Evolutionary conservation across 2,888 invertebrate species (phyloP), one percentile per base, ranked within the genome.

Genomic region (Dasypogon diadema): DNA sequence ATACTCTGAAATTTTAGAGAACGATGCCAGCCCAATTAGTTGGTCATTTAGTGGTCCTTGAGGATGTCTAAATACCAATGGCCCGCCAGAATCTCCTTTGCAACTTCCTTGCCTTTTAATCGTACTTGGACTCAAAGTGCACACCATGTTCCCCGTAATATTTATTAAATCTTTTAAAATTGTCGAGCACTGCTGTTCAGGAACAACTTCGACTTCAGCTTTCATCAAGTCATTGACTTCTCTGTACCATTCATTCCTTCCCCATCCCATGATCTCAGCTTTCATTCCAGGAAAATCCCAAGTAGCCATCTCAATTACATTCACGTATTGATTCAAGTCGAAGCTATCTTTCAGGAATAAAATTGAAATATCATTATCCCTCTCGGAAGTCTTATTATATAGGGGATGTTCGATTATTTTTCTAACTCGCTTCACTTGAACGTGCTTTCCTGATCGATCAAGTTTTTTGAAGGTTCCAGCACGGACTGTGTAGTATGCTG

Each of bases 71-170:
- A n/a, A 16, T 2, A 54, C 12, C 54, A 54, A 3, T 5, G 54
- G 54, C 2, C 54, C 54, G 2, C 54, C 54, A 5, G 54, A 54
- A 54, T 54, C 54, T 54, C 54, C 54, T 22, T 8, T 54, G 21
- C 54, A 54, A 21, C 5, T 12, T 2, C 54, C 54, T 12, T 18
- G 18, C n/a, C n/a, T n/a, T n/a, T n/a, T n/a, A n/a, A n/a, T n/a
- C 18, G 1, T 2, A 54, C 3, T 1, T 4, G 16, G 1, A 21
- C 22, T 22, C 3, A 10, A 16, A 18, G 8, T 12, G 12, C 54
- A 54, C 1, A 54, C 22, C 54, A 54, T 54, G 21, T 22, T 54
- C 1, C 4, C 18, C 2, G 22, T 42, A 3, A 42, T 42, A 3
- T 6, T 6, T 6, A 3, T n/a, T 2, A 12, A 12, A 12, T 6